Base-by-base conservation (phyloP, 2,113 vertebrate genomes). In the Puffinus mauretanicus region DNA sequence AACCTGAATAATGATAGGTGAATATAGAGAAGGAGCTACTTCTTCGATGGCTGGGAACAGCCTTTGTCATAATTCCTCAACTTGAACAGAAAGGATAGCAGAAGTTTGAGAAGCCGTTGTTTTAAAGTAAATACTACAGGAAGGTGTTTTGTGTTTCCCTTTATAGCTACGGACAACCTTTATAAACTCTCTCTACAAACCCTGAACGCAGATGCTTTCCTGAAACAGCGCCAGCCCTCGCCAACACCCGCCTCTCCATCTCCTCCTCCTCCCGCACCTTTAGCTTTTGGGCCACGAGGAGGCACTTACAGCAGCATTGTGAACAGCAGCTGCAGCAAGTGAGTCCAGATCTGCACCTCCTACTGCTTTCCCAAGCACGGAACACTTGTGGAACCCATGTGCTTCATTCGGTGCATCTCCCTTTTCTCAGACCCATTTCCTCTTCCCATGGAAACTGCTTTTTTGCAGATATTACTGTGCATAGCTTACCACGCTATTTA, bases 131-230 rank as follows among this genome's bases (percentile, higher is more conserved):
- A 61, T 42, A 55, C 61, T 90, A 71, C 52, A 94, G 83, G 30
- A 49, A 85, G 34, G n/a, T 54, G 32, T 82, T 89, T 52, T 96
- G 12, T 93, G 77, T 96, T 97, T 98, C 18, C 88, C 95, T 78
- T 93, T 90, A 34, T 91, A 99, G 99, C 98, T 94, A 98, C 98
- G 14, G 99, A 99, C 92, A 99, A 99, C 96, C 99, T 99, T 62
- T 99, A 99, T 94, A 99, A 99, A 98, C 98, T 99, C 75, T 99
- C 99, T 94, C 97, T 99, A 66, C 99, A 99, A 98, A 99, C 99
- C 26, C 98, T 99, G 97, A 99, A 99, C 4, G 99, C 99, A 94
- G 99, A 99, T 87, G 98, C 98, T 69, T 99, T 99, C 97, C 98
- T 99, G 97, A 99, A 99, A 96, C 98, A 99, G 98, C 98, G 98